These are phyloP conservation scores for Phycodurus eques DNA, from an alignment of 2,113 vertebrate genomes.

Conservation along the genomic window DNA sequence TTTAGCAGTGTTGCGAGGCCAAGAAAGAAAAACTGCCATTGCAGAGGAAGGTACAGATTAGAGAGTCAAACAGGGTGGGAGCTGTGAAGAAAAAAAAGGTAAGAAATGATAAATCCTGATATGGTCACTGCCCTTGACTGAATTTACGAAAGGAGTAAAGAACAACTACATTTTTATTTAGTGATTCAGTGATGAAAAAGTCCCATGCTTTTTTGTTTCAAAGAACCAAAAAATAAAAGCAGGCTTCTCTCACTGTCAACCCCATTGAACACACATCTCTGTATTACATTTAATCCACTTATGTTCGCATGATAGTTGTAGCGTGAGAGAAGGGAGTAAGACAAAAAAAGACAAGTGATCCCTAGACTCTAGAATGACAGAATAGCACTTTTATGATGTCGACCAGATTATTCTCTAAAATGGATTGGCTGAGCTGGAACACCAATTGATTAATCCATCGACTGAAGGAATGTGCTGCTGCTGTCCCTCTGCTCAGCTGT, in stretches of 20 bases:
- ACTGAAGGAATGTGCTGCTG: conserved; percentile 63
- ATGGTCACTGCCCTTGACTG: conserved; percentile 56
- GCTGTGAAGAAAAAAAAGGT: conserved; percentile 51
- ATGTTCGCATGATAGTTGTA: conserved; percentile 18
- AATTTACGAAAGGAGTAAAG: conserved; percentile 30
- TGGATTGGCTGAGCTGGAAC: conserved; percentile 62
- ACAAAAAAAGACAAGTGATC: conserved; percentile 31
- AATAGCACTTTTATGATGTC: conserved; percentile 74
- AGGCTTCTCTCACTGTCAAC: conserved; percentile 4
- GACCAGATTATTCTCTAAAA: conserved; percentile 66
- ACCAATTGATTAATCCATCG: conserved; percentile 74
- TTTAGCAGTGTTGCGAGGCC: conserved; percentile 46
- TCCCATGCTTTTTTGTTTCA: conserved; percentile 23
- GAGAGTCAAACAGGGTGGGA: conserved; percentile 40
- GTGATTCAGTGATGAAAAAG: conserved; percentile 2
- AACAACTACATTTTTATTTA: neutral
- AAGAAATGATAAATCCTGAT: conserved; percentile 55
- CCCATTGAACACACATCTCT: conserved; percentile 7
- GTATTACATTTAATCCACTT: conserved; percentile 28
- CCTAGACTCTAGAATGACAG: conserved; percentile 53
- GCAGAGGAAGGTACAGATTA: conserved; percentile 22
- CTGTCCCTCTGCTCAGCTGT: conserved; percentile 60
- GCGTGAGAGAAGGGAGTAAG: conserved; percentile 4
- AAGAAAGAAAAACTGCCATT: conserved; percentile 29
- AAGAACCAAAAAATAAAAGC: conserved; percentile 27